Evolutionary conservation across 1,140 invertebrate genomes (phyloP).

Genomic region (Mya arenaria): DNA sequence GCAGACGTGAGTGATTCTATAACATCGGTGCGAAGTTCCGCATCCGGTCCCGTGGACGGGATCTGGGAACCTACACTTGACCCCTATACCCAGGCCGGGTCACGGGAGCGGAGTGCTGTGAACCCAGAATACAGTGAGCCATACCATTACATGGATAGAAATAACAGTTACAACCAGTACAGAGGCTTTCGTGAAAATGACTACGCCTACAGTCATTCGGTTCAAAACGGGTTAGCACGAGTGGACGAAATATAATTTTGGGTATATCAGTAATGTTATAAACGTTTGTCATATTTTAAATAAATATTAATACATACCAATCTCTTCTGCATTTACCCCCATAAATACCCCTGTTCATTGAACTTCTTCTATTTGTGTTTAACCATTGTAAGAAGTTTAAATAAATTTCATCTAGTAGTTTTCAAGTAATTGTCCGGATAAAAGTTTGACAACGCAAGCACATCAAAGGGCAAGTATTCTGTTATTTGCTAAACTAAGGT

Average conservation of each 20-base stretch:
- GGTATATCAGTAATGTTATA: too few species aligned
- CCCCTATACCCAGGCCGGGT: slow-evolving; percentile 28
- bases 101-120: background rate
- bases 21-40: slow-evolving; percentile 22
- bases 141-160: background rate
- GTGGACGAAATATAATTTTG: slow-evolving; percentile 47
- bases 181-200: slow-evolving; percentile 31
- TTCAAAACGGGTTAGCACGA: slow-evolving; percentile 28
- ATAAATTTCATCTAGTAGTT: too few species aligned
- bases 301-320: too few species aligned
- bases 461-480: too few species aligned
- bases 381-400: too few species aligned
- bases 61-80: slow-evolving; percentile 48
- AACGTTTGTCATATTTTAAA: too few species aligned
- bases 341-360: too few species aligned
- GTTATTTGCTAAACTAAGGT: too few species aligned
- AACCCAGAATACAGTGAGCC: background rate
- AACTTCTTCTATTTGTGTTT: too few species aligned
- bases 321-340: too few species aligned
- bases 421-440: too few species aligned
- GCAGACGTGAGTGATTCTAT: slow-evolving; percentile 9
- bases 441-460: too few species aligned
- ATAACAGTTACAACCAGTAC: slow-evolving; percentile 3
- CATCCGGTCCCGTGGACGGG: slow-evolving; percentile 30
- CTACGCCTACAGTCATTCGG: background rate